Percentiles rank a stretch among this genome's conserved stretches.
Conservation (phyloP, 2,797 vertebrate species). For the Brachymystax lenok region DNA sequence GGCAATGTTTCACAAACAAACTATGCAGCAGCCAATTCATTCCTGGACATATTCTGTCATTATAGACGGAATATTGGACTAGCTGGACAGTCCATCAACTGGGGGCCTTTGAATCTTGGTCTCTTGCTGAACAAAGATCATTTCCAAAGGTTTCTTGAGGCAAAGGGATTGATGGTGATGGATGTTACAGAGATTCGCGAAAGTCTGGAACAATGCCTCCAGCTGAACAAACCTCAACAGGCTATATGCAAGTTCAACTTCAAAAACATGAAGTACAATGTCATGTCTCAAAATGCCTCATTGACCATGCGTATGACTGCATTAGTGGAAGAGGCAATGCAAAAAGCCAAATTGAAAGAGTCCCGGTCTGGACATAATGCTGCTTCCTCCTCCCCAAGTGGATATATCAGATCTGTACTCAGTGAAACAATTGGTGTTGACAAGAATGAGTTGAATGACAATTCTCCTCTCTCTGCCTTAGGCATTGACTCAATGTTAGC, state of each 20-base stretch:
- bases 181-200: constrained; percentile 77
- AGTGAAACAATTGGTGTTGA: constrained; percentile 62
- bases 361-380: constrained; percentile 23
- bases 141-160: constrained; percentile 76
- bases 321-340: constrained; percentile 62
- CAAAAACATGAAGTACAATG: constrained; percentile 58
- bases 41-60: constrained; percentile 85
- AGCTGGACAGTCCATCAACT: constrained; percentile 83
- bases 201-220: constrained; percentile 76
- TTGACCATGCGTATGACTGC: constrained; percentile 63
- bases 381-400: constrained; percentile 56
- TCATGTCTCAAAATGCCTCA: constrained; percentile 66
- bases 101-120: constrained; percentile 86
- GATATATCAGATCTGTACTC: constrained; percentile 73
- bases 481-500: constrained; percentile 88
- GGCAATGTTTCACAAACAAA: constrained; percentile 84
- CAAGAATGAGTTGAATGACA: constrained; percentile 69
- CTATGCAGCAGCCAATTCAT: constrained; percentile 87
- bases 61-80: constrained; percentile 81
- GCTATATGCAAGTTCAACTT: constrained; percentile 79
- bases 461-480: constrained; percentile 66
- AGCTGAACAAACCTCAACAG: constrained; percentile 79
- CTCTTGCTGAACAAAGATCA: constrained; percentile 77
- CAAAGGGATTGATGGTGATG: constrained; percentile 81
- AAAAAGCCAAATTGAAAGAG: constrained; percentile 33